Conservation (phyloP, 2,888 invertebrate genomes). For the Elaeidobius kamerunicus region DNA sequence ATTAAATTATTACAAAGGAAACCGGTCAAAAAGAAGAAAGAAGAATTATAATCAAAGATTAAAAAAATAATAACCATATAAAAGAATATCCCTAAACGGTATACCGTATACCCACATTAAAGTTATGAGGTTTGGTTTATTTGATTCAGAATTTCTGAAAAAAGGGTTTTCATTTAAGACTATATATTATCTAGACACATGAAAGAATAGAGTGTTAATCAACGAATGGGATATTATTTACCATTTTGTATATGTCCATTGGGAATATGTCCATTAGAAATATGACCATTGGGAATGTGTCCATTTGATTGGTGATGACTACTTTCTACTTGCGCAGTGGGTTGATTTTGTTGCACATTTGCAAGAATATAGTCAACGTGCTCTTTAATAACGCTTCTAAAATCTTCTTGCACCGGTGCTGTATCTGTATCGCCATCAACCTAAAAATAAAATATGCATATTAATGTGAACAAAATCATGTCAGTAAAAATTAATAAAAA, state of each 20-base stretch:
- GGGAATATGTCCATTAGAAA: slow-evolving; percentile 33
- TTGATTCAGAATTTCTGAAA: too few relatives aligned
- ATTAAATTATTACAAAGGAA: too few relatives aligned
- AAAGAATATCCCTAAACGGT: too few relatives aligned
- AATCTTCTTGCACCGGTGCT: slow-evolving; percentile 72
- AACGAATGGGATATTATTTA: slow-evolving; percentile 3
- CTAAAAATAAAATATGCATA: slow-evolving; percentile 53
- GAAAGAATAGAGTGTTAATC: background rate
- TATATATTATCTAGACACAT: too few relatives aligned
- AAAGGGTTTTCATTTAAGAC: too few relatives aligned
- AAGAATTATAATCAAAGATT: too few relatives aligned
- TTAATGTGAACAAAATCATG: too few relatives aligned
- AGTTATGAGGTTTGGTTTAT: too few relatives aligned
- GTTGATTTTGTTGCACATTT: slow-evolving; percentile 28
- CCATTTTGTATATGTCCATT: slow-evolving; percentile 37
- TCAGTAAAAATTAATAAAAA: too few relatives aligned
- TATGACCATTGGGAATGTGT: slow-evolving; percentile 25
- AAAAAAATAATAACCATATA: too few relatives aligned
- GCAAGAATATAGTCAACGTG: slow-evolving; percentile 62
- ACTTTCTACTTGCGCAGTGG: slow-evolving; percentile 34
- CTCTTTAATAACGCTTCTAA: slow-evolving; percentile 65
- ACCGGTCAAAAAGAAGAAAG: too few relatives aligned
- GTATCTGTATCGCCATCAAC: slow-evolving; percentile 86
- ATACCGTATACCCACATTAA: too few relatives aligned
- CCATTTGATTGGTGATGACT: slow-evolving; percentile 35